Evolutionary conservation across 2,797 vertebrate species (phyloP).

Genomic region (Fistularia commersonii): DNA sequence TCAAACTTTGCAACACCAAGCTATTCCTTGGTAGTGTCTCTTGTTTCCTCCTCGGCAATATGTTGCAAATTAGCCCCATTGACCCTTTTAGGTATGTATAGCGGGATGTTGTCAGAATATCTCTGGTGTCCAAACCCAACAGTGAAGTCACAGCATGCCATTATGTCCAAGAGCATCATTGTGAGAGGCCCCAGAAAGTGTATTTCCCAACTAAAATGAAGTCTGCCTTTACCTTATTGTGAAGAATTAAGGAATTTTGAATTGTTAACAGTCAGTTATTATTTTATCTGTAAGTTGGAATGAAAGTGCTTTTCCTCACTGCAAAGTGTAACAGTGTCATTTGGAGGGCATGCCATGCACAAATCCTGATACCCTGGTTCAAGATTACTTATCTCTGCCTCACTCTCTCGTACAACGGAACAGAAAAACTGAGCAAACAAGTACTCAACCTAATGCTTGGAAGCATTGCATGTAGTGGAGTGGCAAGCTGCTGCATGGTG

Average conservation of each 20-base stretch:
- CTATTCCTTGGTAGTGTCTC: conserved; percentile 16
- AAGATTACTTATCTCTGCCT: conserved; percentile 12
- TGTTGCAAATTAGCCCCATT: neutral
- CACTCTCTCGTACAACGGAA: conserved; percentile 5
- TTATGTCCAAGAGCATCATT: neutral
- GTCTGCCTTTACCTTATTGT: neutral
- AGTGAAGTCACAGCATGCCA: neutral
- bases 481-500: conserved; percentile 58
- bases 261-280: no score
- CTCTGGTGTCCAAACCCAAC: neutral
- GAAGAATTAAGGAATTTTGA: neutral
- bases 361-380: conserved; percentile 12
- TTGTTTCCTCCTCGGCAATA: neutral
- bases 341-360: conserved; percentile 33
- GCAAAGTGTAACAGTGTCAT: conserved; percentile 3
- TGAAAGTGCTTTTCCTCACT: neutral
- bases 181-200: neutral
- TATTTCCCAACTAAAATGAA: no score
- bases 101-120: neutral
- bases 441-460: conserved; percentile 12
- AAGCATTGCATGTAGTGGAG: conserved; percentile 52
- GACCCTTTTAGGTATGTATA: neutral
- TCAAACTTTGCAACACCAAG: conserved; percentile 2
- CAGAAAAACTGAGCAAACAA: conserved; percentile 13
- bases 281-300: neutral